Percentiles rank a stretch among this genome's conserved stretches.
Evolutionary conservation across 2,113 vertebrate species (phyloP).

Genomic region (Chamaetylas fuelleborni): DNA sequence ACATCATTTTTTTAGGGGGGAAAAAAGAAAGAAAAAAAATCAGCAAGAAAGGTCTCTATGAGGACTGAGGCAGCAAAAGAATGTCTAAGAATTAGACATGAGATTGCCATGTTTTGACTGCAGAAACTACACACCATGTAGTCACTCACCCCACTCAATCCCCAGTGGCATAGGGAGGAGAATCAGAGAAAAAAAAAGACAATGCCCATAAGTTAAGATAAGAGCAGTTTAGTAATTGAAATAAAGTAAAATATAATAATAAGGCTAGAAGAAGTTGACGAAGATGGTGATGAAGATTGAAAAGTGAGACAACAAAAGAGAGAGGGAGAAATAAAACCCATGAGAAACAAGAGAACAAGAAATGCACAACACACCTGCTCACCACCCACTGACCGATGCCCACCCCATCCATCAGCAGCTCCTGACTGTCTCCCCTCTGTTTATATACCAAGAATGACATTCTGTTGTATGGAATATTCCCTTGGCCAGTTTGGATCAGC

Average conservation of each 20-base stretch:
- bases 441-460: background rate
- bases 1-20: background rate
- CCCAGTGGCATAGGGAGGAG: background rate
- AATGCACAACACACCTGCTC: background rate
- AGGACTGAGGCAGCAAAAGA: background rate
- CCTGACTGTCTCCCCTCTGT: background rate
- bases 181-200: background rate
- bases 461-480: background rate
- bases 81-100: background rate
- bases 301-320: background rate
- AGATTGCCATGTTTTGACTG: background rate
- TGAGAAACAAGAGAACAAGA: background rate
- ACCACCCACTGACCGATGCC: fast-evolving
- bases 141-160: background rate
- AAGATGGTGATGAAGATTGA: background rate
- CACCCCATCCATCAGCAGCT: background rate
- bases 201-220: background rate
- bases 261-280: background rate
- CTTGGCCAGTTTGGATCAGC: background rate
- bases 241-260: background rate
- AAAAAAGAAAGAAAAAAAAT: fast-evolving
- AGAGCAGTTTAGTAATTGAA: background rate
- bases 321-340: background rate
- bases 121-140: background rate
- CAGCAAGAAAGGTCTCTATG: background rate